phyloP scores from a whole-genome alignment of 2,113 vertebrate species.

The Phylloscopus trochiloides region DNA sequence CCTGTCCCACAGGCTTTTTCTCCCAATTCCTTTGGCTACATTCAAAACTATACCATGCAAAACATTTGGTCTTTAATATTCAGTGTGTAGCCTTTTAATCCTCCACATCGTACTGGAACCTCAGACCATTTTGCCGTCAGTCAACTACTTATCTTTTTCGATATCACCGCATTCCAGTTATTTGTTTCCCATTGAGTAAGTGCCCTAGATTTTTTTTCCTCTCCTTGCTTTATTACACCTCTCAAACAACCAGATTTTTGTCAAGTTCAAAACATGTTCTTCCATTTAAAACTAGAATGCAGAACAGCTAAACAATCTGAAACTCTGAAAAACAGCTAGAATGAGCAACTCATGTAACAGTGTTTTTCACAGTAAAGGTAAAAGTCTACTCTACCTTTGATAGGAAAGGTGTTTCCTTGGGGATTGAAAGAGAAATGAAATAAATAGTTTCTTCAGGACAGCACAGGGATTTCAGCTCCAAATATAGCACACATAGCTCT shows the following conservation, averaged over 20 bases:
- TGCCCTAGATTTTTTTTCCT: neutral
- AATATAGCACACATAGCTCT: neutral
- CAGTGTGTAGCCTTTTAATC: neutral
- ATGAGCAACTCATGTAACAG: neutral
- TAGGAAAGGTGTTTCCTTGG: neutral
- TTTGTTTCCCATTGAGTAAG: neutral
- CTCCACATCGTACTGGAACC: neutral
- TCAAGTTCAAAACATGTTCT: neutral
- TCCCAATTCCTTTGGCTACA: neutral
- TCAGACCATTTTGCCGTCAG: neutral
- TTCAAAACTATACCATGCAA: neutral
- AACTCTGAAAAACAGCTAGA: neutral
- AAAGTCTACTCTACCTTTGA: neutral
- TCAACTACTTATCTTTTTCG: neutral
- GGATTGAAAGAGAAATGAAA: neutral
- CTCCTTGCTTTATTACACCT: neutral
- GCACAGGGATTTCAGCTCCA: neutral
- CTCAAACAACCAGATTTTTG: neutral
- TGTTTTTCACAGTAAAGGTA: neutral
- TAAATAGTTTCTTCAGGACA: neutral
- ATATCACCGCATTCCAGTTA: neutral
- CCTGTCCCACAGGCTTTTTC: neutral
- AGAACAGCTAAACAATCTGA: neutral
- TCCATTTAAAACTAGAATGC: neutral
- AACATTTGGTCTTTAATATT: neutral